phyloP scores from a whole-genome alignment of 2,888 invertebrate genomes.

The Halocaridina rubra region DNA sequence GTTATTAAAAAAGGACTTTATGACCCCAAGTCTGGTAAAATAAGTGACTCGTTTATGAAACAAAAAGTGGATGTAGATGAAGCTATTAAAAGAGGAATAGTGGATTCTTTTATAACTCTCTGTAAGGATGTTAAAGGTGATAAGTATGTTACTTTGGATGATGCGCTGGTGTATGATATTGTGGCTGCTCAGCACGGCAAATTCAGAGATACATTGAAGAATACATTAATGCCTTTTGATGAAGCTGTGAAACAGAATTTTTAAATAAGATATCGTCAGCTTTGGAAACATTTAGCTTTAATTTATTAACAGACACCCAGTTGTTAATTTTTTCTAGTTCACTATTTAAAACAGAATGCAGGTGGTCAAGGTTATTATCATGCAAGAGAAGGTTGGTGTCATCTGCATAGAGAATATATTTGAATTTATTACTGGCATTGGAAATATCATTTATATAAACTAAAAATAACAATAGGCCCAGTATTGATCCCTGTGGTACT shows the following conservation, averaged over 20 bases:
- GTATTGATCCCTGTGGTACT: no score
- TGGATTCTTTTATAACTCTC: constrained; percentile 82
- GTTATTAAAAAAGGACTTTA: constrained; percentile 68
- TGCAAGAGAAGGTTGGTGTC: no score
- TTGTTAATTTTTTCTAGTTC: no score
- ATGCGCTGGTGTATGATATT: constrained; percentile 67
- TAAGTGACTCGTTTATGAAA: constrained; percentile 79
- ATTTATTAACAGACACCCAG: no score
- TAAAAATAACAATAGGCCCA: no score
- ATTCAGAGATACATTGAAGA: constrained; percentile 75
- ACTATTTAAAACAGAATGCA: no score
- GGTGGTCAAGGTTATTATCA: no score
- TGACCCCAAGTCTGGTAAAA: constrained; percentile 69
- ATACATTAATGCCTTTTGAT: constrained; percentile 78
- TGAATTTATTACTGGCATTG: no score
- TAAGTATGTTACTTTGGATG: constrained; percentile 75
- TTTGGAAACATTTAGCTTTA: no score
- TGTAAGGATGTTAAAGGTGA: constrained; percentile 69
- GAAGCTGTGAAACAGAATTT: constrained; percentile 81
- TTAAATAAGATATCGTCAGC: no score
- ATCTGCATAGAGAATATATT: no score
- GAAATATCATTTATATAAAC: no score
- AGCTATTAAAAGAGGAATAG: constrained; percentile 81
- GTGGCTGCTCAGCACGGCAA: constrained; percentile 78
- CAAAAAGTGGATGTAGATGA: constrained; percentile 80